Evolutionary conservation across 1,140 invertebrate genomes (phyloP).

Genomic region (Anastatus disparis): DNA sequence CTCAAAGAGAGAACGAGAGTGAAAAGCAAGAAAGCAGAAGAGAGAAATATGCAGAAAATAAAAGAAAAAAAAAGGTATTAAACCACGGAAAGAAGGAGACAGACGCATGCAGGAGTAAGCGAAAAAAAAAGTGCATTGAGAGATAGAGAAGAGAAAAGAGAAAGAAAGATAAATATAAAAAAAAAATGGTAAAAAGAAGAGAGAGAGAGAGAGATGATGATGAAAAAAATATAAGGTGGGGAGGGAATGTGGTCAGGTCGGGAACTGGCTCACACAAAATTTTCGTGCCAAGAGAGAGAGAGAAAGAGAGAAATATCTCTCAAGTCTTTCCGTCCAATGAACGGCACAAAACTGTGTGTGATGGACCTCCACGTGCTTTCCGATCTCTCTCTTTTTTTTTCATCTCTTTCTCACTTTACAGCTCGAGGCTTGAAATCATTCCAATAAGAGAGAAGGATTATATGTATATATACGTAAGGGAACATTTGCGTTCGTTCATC

Average conservation of each 20-base stretch:
- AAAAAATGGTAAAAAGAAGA: slow-evolving; percentile 39
- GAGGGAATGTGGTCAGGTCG: slow-evolving; percentile 63
- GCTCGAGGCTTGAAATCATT: slow-evolving; percentile 14
- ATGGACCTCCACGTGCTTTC: slow-evolving; percentile 56
- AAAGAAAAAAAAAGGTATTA: slow-evolving; percentile 12
- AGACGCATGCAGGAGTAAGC: not conserved
- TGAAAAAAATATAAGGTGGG: slow-evolving; percentile 53
- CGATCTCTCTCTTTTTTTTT: slow-evolving; percentile 10
- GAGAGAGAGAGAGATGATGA: slow-evolving; percentile 48
- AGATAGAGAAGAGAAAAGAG: not conserved
- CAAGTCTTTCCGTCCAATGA: no score
- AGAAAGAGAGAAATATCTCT: not conserved
- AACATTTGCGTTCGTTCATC: not conserved
- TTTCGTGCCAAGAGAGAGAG: slow-evolving; percentile 49
- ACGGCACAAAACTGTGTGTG: not conserved
- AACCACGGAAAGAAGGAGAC: not conserved
- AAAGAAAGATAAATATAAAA: not conserved
- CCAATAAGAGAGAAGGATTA: not conserved
- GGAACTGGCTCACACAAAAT: slow-evolving; percentile 60
- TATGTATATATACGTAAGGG: no score
- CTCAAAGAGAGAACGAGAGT: slow-evolving; percentile 23
- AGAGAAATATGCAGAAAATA: slow-evolving; percentile 19
- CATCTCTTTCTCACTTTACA: slow-evolving; percentile 19
- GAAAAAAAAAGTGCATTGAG: no score
- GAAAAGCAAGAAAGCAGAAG: not conserved